Base-by-base conservation (phyloP, 2,113 vertebrate genomes). In the Lophotis ruficrista region DNA sequence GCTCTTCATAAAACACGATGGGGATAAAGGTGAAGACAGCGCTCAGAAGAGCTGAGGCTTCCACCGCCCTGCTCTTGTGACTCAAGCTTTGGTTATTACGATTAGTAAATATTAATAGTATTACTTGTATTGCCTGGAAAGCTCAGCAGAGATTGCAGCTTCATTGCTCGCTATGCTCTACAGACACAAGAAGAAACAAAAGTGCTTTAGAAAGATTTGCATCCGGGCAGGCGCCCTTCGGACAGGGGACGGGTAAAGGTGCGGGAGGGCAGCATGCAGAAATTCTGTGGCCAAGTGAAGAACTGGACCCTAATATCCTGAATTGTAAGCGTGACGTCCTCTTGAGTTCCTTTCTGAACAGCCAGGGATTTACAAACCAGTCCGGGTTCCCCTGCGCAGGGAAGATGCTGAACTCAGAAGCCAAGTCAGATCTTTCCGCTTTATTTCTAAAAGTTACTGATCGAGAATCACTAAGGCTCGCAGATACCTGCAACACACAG, bases 251-350 rank as follows among this genome's bases (percentile, higher is more conserved):
- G 45, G 16, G 30, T 20, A 58, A 35, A 25, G 0, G 10, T 6
- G 43, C 3, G 45, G 38, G 16, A 64, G n/a, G 15, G 22, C 3
- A 45, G 33, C 56, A 25, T 3, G 9, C 10, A 5, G 22, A 58
- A 77, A 56, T 12, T 4, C 30, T 25, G 38, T 2, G n/a, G 23
- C 30, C 38, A 17, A 23, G 28, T 8, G 37, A 21, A 51, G 71
- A 43, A 10, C 4, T 2, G n/a, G 17, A 31, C 54, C 22, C 50
- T 9, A 23, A 53, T 45, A 9, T 12, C 37, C 65, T 10, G 30
- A 17, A 9, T 0, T 37, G 23, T 14, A 48, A 64, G 35, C 2
- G 0, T 8, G 4, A 13, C 51, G 7, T 5, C 33, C 47, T 33
- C 33, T 28, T 27, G 15, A 12, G 47, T 20, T 53, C 14, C 83